Evolutionary conservation across 2,888 invertebrate species (phyloP).

Genomic region (Chrysolina oricalcia): DNA sequence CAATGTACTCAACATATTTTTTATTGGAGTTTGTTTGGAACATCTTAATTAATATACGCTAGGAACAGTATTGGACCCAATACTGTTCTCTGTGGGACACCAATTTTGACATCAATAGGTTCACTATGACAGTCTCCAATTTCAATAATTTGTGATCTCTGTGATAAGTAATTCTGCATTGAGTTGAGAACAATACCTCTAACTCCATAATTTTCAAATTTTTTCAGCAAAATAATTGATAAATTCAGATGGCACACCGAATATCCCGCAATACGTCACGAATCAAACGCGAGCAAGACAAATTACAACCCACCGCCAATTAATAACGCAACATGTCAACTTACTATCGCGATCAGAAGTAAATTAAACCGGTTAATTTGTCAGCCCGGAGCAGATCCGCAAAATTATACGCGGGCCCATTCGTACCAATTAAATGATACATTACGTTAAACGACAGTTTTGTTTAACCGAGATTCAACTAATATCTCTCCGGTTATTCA

Average conservation of each 20-base stretch:
- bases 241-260: neutral
- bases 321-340: conserved; percentile 62
- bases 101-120: no score
- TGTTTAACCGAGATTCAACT: conserved; percentile 50
- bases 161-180: no score
- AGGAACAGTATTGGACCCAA: no score
- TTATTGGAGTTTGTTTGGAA: no score
- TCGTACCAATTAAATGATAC: conserved; percentile 61
- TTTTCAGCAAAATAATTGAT: neutral
- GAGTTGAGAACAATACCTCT: no score
- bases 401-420: conserved; percentile 57
- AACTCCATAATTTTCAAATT: no score
- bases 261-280: neutral
- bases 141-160: no score
- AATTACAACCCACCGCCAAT: conserved; percentile 59
- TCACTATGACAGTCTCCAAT: no score
- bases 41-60: no score
- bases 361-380: conserved; percentile 67
- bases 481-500: conserved; percentile 48
- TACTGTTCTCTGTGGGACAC: no score
- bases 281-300: conserved; percentile 51
- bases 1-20: no score
- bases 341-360: conserved; percentile 66
- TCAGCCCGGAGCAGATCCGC: conserved; percentile 62
- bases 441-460: conserved; percentile 55